Conservation (phyloP, 2,888 invertebrate species). For the Pandemis cinnamomeana region DNA sequence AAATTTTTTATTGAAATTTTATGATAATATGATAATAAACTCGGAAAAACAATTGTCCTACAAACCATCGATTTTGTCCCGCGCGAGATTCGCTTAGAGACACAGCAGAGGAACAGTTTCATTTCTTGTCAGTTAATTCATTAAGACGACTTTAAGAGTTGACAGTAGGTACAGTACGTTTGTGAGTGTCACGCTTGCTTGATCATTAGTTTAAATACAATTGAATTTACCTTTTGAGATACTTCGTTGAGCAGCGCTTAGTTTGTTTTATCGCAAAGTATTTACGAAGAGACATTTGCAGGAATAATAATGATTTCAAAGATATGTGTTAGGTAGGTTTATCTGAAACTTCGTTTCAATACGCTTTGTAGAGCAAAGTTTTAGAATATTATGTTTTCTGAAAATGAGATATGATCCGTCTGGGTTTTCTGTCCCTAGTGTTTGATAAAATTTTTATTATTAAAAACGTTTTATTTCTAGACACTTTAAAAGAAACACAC, state of each 20-base stretch:
- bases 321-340: not conserved
- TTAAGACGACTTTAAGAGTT: not conserved
- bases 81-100: too few species aligned
- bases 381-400: slow-evolving; percentile 1
- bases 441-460: not conserved
- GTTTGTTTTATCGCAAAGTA: slow-evolving; percentile 18
- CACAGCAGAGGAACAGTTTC: not conserved
- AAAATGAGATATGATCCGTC: not conserved
- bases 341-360: slow-evolving; percentile 19
- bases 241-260: slow-evolving; percentile 4
- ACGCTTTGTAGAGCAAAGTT: slow-evolving; percentile 19
- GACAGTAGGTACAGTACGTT: too few species aligned
- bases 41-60: too few species aligned
- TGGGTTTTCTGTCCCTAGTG: not conserved
- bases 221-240: not conserved
- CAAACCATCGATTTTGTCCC: too few species aligned
- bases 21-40: too few species aligned
- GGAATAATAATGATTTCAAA: slow-evolving; percentile 3
- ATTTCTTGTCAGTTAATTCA: not conserved
- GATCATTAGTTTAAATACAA: not conserved
- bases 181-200: not conserved
- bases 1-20: too few species aligned
- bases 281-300: not conserved
- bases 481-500: too few species aligned
- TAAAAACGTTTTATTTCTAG: too few species aligned